A percentile compares a stretch with the other conserved stretches of the same genome.
Conservation (phyloP, 2,888 invertebrate genomes). For the Torymus tubicola region DNA sequence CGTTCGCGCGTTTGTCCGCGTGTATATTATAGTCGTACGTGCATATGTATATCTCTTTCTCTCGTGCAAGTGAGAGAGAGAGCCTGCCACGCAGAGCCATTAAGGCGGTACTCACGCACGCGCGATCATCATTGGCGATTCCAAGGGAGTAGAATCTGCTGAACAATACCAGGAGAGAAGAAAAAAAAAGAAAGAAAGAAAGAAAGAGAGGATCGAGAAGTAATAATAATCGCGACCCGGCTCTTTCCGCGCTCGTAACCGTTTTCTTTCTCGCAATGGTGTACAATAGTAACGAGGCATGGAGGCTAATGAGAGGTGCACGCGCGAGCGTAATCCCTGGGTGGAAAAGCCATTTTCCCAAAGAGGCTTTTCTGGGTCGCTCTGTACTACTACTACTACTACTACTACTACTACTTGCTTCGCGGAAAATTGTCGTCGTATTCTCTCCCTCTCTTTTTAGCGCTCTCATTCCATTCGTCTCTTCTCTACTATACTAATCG, state of each 20-base stretch:
- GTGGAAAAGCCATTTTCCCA: not conserved
- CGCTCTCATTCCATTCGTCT: not conserved
- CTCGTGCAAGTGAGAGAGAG: not conserved
- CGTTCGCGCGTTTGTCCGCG: too few species aligned
- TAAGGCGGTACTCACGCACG: not conserved
- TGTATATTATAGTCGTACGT: too few species aligned
- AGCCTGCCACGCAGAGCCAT: not conserved
- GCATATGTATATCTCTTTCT: constrained; percentile 25
- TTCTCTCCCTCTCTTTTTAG: constrained; percentile 17
- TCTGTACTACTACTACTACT: too few species aligned
- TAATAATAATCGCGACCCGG: constrained; percentile 4
- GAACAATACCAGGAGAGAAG: too few species aligned
- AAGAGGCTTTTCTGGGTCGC: constrained; percentile 29
- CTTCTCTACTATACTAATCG: too few species aligned
- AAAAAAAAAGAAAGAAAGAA: too few species aligned
- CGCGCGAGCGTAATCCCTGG: too few species aligned
- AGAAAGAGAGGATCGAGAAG: not conserved
- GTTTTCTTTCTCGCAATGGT: too few species aligned
- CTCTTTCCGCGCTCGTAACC: too few species aligned
- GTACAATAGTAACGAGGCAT: too few species aligned
- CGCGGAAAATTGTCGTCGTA: constrained; percentile 22
- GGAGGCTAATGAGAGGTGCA: not conserved
- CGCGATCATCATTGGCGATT: not conserved
- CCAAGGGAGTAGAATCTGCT: not conserved
- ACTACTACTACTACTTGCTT: too few species aligned